Evolutionary conservation across 2,113 vertebrate species (phyloP).

Genomic region (Centropus unirufus): DNA sequence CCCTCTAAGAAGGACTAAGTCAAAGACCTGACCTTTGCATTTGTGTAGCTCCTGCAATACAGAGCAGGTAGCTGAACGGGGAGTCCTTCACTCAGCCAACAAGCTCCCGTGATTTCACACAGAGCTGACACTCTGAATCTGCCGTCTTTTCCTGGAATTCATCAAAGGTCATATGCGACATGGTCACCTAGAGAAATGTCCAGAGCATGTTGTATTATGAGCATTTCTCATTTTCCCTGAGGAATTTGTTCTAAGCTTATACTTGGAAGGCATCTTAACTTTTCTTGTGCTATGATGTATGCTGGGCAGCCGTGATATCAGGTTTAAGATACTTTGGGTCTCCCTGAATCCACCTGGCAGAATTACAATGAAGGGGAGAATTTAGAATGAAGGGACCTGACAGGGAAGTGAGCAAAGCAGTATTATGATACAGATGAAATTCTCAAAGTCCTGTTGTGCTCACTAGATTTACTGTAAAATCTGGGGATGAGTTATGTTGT

Average conservation of each 20-base stretch:
- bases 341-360: neutral
- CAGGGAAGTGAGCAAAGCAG: neutral
- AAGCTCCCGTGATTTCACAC: neutral
- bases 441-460: neutral
- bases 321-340: neutral
- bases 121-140: neutral
- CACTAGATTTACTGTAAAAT: neutral
- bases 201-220: neutral
- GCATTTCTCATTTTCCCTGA: neutral
- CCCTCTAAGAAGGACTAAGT: neutral
- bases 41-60: neutral
- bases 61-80: neutral
- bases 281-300: neutral
- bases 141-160: neutral
- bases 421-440: neutral
- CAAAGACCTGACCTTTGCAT: neutral
- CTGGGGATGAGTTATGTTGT: neutral
- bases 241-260: neutral
- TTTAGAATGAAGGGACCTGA: neutral
- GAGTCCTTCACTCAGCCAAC: neutral
- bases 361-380: neutral
- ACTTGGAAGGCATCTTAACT: neutral
- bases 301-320: neutral
- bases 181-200: accelerated
- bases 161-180: neutral